Conservation (phyloP, 2,113 vertebrate species). For the Eleginops maclovinus region DNA sequence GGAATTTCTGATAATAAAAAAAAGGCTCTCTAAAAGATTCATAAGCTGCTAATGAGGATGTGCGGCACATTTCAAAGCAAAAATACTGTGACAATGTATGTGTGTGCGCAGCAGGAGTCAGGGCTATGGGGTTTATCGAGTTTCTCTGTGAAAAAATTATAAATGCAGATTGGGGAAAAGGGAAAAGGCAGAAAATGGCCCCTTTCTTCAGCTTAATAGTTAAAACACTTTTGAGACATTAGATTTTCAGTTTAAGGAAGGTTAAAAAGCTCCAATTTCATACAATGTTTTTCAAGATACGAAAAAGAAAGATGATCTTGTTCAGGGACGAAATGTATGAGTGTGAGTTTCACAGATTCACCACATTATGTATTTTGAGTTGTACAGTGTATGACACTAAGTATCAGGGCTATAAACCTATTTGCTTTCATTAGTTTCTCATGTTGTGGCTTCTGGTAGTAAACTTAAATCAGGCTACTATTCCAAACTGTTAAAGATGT, state of each 20-base stretch:
- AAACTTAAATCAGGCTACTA: neutral
- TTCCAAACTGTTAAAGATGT: neutral
- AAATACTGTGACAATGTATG: slow-evolving; percentile 24
- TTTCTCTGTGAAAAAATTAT: slow-evolving; percentile 35
- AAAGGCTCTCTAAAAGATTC: slow-evolving; percentile 67
- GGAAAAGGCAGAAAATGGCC: neutral
- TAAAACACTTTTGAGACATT: slow-evolving; percentile 17
- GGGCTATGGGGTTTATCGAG: slow-evolving; percentile 10
- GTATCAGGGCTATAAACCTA: neutral
- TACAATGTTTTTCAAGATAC: neutral
- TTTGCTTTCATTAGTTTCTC: neutral
- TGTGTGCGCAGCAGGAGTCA: slow-evolving; percentile 6
- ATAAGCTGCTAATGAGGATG: slow-evolving; percentile 77
- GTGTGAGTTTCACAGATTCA: neutral
- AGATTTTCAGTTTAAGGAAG: neutral
- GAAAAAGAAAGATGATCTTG: neutral
- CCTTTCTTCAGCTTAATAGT: slow-evolving; percentile 13
- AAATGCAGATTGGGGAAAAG: slow-evolving; percentile 22
- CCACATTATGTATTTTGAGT: neutral
- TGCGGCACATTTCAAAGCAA: slow-evolving; percentile 64
- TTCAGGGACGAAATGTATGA: neutral
- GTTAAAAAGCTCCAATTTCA: neutral
- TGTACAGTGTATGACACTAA: neutral
- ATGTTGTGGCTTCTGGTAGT: neutral
- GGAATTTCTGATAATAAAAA: slow-evolving; percentile 47